Evolutionary conservation across 2,113 vertebrate species (phyloP), one percentile per base, ranked within the genome.

Genomic region (Pelecanoides urinatrix): DNA sequence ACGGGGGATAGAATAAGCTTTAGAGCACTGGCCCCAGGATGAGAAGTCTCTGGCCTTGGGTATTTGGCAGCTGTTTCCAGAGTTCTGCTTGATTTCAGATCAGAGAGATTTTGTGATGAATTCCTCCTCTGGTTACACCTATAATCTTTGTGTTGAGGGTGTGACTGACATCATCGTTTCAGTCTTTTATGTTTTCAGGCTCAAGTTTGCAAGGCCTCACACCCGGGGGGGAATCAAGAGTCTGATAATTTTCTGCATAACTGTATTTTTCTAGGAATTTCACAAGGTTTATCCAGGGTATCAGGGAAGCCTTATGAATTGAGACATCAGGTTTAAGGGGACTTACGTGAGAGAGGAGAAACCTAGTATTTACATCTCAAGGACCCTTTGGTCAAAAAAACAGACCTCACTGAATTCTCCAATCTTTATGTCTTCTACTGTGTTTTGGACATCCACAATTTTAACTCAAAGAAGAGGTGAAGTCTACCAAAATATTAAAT

Each of bases 101-200:
- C 90, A 94, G 90, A 94, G 56, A 88, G 65, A 71, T 72, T 86
- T 89, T 91, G 79, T 29, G 76, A 93, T 77, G 1, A 88, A 91
- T 81, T 95, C 92, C 75, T 95, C 55, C 65, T 93, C 92, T 92
- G 72, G 94, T 96, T 94, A 96, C 90, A 95, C 82, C 88, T 95
- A 77, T 86, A 96, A 86, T 84, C 90, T 91, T 82, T 92, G 82
- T 77, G 72, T 59, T 93, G 56, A 86, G 72, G 82, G 83, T 96
- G 94, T 91, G 88, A 95, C 85, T 88, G 72, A 90, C 94, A 94
- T 66, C 65, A 73, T n/a, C 81, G 68, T 74, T 93, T 88, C 50
- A 92, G 58, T 63, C 88, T 63, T 90, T 83, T 80, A 66, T 88
- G 52, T 96, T 95, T 94, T 90, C 86, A 88, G 72, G 79, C 88